Evolutionary conservation across 2,113 vertebrate genomes (phyloP).

Genomic region (Gallinago media): DNA sequence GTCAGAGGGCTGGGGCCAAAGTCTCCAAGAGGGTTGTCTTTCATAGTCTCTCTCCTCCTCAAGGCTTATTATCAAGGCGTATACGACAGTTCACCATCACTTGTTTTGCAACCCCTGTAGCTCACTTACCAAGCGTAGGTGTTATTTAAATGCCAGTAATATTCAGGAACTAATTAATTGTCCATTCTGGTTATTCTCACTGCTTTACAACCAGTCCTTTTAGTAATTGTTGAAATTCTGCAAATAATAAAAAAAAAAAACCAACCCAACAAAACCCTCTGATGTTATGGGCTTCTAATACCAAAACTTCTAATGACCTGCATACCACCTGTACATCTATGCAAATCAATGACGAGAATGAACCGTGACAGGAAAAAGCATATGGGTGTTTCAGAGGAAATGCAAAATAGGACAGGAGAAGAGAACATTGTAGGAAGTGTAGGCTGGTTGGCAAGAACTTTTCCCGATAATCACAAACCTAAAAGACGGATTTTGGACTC

Average conservation of each 20-base stretch:
- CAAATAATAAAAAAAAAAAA: background rate
- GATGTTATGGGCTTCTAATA: background rate
- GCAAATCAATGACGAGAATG: background rate
- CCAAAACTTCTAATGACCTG: background rate
- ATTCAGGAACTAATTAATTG: background rate
- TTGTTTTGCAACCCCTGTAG: background rate
- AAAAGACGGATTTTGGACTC: background rate
- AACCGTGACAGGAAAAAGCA: accelerated
- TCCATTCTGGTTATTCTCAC: background rate
- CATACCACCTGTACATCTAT: background rate
- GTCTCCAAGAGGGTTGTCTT: background rate
- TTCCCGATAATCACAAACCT: background rate
- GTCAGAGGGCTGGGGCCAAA: background rate
- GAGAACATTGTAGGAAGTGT: background rate
- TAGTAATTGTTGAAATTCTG: background rate
- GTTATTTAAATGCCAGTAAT: background rate
- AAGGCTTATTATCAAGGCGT: background rate
- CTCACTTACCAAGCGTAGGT: background rate
- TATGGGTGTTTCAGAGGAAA: background rate
- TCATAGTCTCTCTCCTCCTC: background rate
- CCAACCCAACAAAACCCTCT: background rate
- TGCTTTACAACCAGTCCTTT: background rate
- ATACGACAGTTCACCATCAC: background rate
- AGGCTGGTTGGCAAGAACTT: background rate
- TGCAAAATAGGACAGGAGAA: background rate